These are phyloP conservation scores for Mystacornis crossleyi DNA, from an alignment of 2,113 vertebrate species.

Conservation along the genomic window DNA sequence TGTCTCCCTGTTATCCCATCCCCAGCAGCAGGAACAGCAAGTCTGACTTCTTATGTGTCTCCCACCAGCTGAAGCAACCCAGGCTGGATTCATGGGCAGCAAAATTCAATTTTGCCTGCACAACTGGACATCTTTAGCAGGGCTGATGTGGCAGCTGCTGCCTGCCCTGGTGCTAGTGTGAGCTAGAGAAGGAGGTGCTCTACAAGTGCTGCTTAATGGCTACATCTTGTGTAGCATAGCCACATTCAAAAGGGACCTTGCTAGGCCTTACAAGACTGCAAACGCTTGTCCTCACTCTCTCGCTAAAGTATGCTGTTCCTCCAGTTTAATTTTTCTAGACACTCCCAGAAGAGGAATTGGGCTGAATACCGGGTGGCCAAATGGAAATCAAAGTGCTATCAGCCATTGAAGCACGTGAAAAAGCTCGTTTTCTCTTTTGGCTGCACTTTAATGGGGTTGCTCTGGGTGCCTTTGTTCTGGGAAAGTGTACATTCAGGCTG, in stretches of 20 bases:
- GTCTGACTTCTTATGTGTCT: background rate
- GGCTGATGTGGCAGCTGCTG: background rate
- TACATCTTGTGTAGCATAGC: background rate
- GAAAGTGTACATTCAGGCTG: background rate
- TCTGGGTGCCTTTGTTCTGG: background rate
- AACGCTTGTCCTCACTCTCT: background rate
- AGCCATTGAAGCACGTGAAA: background rate
- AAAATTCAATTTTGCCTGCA: slow-evolving; percentile 8
- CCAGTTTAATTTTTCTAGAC: background rate
- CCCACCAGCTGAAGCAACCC: background rate
- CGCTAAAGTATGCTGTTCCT: background rate
- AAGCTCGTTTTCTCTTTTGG: background rate
- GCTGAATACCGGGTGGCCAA: background rate
- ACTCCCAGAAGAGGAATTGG: background rate
- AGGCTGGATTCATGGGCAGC: background rate
- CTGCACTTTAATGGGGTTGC: background rate
- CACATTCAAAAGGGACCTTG: background rate
- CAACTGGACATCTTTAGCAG: background rate
- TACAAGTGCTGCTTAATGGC: background rate
- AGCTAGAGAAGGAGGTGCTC: background rate
- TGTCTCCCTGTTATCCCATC: background rate
- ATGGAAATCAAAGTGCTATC: background rate
- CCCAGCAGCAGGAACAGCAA: background rate
- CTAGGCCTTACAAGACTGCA: background rate
- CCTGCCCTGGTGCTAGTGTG: background rate